Conservation (phyloP, 2,113 vertebrate species). For the Amblyopsis rosae region DNA sequence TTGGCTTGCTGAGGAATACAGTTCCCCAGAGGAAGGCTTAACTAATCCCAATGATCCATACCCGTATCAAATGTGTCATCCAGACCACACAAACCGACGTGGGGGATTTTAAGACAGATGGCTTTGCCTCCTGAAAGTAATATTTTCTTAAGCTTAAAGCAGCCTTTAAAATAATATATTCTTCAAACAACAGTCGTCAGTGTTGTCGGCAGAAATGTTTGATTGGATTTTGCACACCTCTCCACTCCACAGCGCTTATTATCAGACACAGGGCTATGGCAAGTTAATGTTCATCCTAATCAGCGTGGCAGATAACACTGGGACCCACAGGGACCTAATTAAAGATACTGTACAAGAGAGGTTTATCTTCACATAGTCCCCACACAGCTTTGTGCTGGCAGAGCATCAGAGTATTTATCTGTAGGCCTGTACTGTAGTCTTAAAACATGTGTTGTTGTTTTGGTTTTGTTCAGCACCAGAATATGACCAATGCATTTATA, state of each 20-base stretch:
- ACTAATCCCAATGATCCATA: slow-evolving; percentile 66
- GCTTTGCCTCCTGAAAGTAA: slow-evolving; percentile 25
- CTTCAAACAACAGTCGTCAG: slow-evolving; percentile 26
- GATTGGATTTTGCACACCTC: slow-evolving; percentile 39
- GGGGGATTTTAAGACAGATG: slow-evolving; percentile 41
- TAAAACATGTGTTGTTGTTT: neutral
- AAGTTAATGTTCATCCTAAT: slow-evolving; percentile 75
- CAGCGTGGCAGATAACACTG: slow-evolving; percentile 66
- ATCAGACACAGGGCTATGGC: slow-evolving; percentile 58
- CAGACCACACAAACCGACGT: slow-evolving; percentile 35
- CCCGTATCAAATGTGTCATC: slow-evolving; percentile 64
- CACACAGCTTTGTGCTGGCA: slow-evolving; percentile 49
- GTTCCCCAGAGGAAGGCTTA: slow-evolving; percentile 52
- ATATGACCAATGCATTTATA: slow-evolving; percentile 4
- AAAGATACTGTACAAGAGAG: slow-evolving; percentile 71
- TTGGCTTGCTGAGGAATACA: slow-evolving; percentile 36
- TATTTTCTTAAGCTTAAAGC: slow-evolving; percentile 27
- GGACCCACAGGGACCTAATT: slow-evolving; percentile 79
- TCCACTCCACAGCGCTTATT: slow-evolving; percentile 38
- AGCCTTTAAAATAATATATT: slow-evolving; percentile 25
- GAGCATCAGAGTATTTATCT: slow-evolving; percentile 30
- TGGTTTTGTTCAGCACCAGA: neutral
- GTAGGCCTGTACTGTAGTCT: too few species aligned
- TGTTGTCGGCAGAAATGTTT: slow-evolving; percentile 30
- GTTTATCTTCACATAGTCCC: slow-evolving; percentile 61